Percentiles rank a stretch among this genome's conserved stretches.
phyloP scores from a whole-genome alignment of 92 coral and sea anemone genomes.

The Epizoanthus illoricatus region DNA sequence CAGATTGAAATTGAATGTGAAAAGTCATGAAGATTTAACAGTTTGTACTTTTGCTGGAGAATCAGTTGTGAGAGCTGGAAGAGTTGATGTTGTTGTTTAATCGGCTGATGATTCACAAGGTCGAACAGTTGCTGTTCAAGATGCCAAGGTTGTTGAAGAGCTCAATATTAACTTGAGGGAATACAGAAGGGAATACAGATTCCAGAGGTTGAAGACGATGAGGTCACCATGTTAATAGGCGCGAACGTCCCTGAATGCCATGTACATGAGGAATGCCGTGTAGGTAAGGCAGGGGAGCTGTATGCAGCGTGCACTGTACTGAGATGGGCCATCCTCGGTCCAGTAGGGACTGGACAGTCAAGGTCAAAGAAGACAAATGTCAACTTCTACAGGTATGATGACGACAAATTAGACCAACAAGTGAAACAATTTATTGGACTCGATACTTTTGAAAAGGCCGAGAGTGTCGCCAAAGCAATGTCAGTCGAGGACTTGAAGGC shows the following conservation, averaged over 20 bases:
- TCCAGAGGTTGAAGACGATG: too few species aligned
- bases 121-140: conserved; percentile 40
- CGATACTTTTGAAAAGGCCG: too few species aligned
- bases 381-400: neutral
- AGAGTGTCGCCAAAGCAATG: too few species aligned
- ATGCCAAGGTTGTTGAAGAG: conserved; percentile 33
- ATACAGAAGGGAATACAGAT: neutral
- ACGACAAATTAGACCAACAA: conserved; percentile 39
- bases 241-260: conserved; percentile 52
- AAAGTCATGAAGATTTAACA: too few species aligned
- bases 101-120: conserved; percentile 24
- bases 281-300: too few species aligned
- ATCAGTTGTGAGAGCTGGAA: neutral
- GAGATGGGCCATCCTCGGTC: too few species aligned
- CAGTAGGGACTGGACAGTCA: too few species aligned
- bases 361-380: too few species aligned
- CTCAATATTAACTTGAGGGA: conserved; percentile 36
- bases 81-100: neutral
- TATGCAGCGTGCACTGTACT: too few species aligned
- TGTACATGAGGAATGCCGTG: neutral
- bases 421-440: conserved; percentile 38
- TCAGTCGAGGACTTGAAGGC: too few species aligned
- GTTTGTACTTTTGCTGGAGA: neutral
- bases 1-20: neutral
- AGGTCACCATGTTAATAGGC: conserved; percentile 22